phyloP scores from a whole-genome alignment of 2,888 invertebrate genomes.

The Melinopterus prodromus region DNA sequence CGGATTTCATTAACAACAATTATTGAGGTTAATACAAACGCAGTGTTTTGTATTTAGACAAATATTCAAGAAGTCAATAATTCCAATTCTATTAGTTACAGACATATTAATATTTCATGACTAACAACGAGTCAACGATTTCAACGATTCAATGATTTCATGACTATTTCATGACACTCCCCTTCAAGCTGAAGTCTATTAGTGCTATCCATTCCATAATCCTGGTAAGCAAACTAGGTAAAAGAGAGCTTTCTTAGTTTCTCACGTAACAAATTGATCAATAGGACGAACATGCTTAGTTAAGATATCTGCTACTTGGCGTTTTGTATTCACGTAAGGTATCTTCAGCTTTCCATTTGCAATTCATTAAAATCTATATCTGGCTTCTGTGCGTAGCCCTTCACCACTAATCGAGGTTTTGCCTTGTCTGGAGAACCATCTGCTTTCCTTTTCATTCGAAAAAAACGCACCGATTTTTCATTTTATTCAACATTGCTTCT shows the following conservation, averaged over 20 bases:
- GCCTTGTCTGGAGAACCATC: conserved; percentile 47
- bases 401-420: conserved; percentile 49
- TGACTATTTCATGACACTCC: too few species aligned
- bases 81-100: too few species aligned
- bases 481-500: conserved; percentile 44
- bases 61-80: too few species aligned
- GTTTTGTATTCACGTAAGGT: neutral
- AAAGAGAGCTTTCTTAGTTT: neutral
- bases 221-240: neutral
- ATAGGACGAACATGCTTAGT: conserved; percentile 5
- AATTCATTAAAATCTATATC: conserved; percentile 15
- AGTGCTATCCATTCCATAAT: too few species aligned
- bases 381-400: conserved; percentile 30
- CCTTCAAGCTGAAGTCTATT: too few species aligned
- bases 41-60: too few species aligned
- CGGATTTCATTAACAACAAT: too few species aligned
- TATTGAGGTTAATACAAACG: too few species aligned
- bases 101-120: too few species aligned
- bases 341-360: neutral
- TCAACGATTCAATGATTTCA: too few species aligned
- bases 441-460: conserved; percentile 45
- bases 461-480: conserved; percentile 49
- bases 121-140: too few species aligned
- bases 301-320: conserved; percentile 5
- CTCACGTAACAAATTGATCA: conserved; percentile 12